Percentiles rank a stretch among this genome's conserved stretches.
Evolutionary conservation across 2,888 invertebrate genomes (phyloP).

Genomic region (Rhingia rostrata): DNA sequence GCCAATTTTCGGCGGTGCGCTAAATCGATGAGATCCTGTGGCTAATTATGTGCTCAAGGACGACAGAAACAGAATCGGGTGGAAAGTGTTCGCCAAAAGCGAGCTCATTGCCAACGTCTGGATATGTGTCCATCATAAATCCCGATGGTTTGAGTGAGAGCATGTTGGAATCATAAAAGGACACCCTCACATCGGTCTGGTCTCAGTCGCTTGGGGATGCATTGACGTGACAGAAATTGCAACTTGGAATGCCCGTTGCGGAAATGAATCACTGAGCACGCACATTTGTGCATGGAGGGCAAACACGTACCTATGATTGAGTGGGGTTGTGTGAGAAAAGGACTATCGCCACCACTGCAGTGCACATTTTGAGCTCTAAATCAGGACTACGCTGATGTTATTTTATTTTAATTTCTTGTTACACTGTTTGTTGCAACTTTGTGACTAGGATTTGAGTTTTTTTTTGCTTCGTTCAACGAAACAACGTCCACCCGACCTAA

Average conservation of each 20-base stretch:
- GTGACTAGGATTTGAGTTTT: conserved; percentile 46
- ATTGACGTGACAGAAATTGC: conserved; percentile 74
- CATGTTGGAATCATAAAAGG: conserved; percentile 35
- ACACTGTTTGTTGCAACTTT: conserved; percentile 25
- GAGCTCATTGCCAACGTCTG: not conserved
- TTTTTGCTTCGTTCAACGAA: conserved; percentile 41
- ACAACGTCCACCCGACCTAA: conserved; percentile 1
- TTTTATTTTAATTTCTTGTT: conserved; percentile 14
- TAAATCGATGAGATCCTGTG: conserved; percentile 24
- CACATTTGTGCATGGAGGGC: conserved; percentile 67
- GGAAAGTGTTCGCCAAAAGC: not conserved
- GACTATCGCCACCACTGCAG: conserved; percentile 18
- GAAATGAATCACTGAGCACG: conserved; percentile 74
- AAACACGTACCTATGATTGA: conserved; percentile 2
- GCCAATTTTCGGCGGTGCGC: conserved; percentile 25
- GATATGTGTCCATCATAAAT: conserved; percentile 42
- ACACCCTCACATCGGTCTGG: conserved; percentile 15
- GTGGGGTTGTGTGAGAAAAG: conserved; percentile 7
- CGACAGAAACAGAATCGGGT: not conserved
- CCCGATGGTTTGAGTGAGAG: conserved; percentile 2
- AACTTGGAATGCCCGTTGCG: conserved; percentile 68
- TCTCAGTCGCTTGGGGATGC: conserved; percentile 46
- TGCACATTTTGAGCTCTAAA: conserved; percentile 44
- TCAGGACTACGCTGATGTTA: conserved; percentile 44
- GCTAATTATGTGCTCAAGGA: conserved; percentile 42